Conservation (phyloP, 2,888 invertebrate genomes). For the Congeria kusceri region DNA sequence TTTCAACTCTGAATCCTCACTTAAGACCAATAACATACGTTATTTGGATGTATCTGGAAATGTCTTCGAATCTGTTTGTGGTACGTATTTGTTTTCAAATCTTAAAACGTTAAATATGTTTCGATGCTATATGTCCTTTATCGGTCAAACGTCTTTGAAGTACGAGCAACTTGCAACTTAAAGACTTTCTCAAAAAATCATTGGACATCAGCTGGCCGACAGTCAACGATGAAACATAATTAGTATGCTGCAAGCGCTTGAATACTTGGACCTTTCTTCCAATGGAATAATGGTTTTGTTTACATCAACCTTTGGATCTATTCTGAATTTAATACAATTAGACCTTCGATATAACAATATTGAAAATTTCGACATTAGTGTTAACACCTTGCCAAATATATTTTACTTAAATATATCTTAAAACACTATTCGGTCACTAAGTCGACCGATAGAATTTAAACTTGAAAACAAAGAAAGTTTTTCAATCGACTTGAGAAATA, state of each 20-base stretch:
- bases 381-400: slow-evolving; percentile 21
- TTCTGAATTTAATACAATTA: slow-evolving; percentile 8
- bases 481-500: slow-evolving; percentile 37
- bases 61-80: slow-evolving; percentile 13
- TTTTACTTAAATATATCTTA: slow-evolving; percentile 20
- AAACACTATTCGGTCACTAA: slow-evolving; percentile 34
- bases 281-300: slow-evolving; percentile 27
- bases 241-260: slow-evolving; percentile 21
- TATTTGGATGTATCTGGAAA: slow-evolving; percentile 40
- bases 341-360: slow-evolving; percentile 43
- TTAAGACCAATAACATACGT: too few relatives aligned
- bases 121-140: too few relatives aligned
- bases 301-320: background rate
- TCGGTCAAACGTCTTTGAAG: too few relatives aligned
- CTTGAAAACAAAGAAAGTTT: slow-evolving; percentile 17
- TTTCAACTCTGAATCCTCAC: too few relatives aligned
- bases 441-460: background rate
- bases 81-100: slow-evolving; percentile 7
- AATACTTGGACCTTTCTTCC: slow-evolving; percentile 21
- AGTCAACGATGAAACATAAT: slow-evolving; percentile 12
- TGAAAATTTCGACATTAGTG: slow-evolving; percentile 6
- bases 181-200: slow-evolving; percentile 14
- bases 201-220: slow-evolving; percentile 23
- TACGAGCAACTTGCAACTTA: too few relatives aligned
- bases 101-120: too few relatives aligned